Conservation (phyloP, 64 coral and sea anemone species). For the Astreopora myriophthalma region DNA sequence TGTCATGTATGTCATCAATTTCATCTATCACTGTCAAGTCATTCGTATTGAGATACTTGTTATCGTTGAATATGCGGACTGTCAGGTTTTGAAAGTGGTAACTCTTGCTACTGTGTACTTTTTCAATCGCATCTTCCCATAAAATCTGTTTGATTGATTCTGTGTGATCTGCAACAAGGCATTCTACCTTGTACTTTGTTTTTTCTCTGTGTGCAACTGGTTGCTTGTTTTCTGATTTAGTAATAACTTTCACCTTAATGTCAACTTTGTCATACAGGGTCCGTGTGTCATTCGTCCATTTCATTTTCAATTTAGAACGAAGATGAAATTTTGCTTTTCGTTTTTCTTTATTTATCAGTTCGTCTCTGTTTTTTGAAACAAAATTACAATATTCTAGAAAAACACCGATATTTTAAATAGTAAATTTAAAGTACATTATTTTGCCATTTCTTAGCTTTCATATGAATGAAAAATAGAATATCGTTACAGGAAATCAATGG, state of each 20-base stretch:
- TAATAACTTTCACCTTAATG: constrained; percentile 46
- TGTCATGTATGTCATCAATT: constrained; percentile 33
- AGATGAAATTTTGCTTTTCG: too few relatives aligned
- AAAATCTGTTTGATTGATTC: constrained; percentile 65
- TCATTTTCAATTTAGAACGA: too few relatives aligned
- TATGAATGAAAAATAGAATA: too few relatives aligned
- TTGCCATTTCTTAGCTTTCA: too few relatives aligned
- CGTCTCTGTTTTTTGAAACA: too few relatives aligned
- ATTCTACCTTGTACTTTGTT: constrained; percentile 64
- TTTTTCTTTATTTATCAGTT: too few relatives aligned
- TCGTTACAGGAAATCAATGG: too few relatives aligned
- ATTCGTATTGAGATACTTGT: constrained; percentile 59
- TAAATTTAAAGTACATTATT: too few relatives aligned
- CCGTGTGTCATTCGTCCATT: too few relatives aligned
- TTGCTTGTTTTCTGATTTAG: constrained; percentile 56
- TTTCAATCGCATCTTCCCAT: constrained; percentile 65
- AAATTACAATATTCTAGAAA: too few relatives aligned
- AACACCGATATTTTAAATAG: too few relatives aligned
- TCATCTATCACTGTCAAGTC: background rate
- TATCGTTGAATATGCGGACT: constrained; percentile 32
- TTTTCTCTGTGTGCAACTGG: background rate
- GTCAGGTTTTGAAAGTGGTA: constrained; percentile 43
- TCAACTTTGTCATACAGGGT: too few relatives aligned
- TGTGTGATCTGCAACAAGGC: constrained; percentile 60
- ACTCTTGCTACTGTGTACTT: constrained; percentile 16